Evolutionary conservation across 2,797 vertebrate species (phyloP).

Genomic region (Sebastiscus albofasciatus): DNA sequence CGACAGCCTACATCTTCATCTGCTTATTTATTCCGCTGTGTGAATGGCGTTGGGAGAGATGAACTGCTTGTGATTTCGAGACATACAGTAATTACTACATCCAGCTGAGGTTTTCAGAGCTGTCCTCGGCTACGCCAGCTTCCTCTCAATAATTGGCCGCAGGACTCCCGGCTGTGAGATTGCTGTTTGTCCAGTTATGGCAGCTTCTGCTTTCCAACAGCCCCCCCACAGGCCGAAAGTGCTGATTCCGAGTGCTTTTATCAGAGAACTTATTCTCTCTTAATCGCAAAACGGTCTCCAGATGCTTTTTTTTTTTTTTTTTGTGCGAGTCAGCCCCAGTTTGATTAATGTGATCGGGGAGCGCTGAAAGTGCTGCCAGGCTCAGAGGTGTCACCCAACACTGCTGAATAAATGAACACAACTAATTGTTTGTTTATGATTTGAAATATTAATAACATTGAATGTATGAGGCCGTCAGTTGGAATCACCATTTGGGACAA

Average conservation of each 20-base stretch:
- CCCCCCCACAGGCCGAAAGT: conserved; percentile 61
- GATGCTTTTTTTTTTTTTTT: conserved; percentile 63
- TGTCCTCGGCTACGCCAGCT: conserved; percentile 52
- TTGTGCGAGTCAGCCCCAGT: conserved; percentile 66
- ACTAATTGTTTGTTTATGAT: conserved; percentile 81
- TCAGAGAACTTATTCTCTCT: conserved; percentile 69
- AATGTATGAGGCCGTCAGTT: conserved; percentile 54
- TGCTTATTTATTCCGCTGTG: conserved; percentile 49
- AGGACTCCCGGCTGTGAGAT: conserved; percentile 67
- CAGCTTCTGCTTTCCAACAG: conserved; percentile 61
- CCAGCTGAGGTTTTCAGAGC: conserved; percentile 31
- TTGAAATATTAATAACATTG: conserved; percentile 75
- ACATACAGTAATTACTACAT: conserved; percentile 54
- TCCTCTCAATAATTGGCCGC: conserved; percentile 56
- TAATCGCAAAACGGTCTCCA: conserved; percentile 76
- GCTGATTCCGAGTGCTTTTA: conserved; percentile 71
- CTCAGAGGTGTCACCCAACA: conserved; percentile 66
- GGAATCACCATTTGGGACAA: conserved; percentile 55
- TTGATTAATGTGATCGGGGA: conserved; percentile 82
- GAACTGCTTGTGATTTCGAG: conserved; percentile 55
- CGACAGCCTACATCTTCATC: conserved; percentile 4
- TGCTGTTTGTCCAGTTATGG: conserved; percentile 71
- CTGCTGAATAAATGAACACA: conserved; percentile 74
- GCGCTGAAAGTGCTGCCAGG: conserved; percentile 67
- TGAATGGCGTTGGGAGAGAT: conserved; percentile 35